Base-by-base conservation (phyloP, 2,113 vertebrate genomes). In the Ploceus nigricollis region DNA sequence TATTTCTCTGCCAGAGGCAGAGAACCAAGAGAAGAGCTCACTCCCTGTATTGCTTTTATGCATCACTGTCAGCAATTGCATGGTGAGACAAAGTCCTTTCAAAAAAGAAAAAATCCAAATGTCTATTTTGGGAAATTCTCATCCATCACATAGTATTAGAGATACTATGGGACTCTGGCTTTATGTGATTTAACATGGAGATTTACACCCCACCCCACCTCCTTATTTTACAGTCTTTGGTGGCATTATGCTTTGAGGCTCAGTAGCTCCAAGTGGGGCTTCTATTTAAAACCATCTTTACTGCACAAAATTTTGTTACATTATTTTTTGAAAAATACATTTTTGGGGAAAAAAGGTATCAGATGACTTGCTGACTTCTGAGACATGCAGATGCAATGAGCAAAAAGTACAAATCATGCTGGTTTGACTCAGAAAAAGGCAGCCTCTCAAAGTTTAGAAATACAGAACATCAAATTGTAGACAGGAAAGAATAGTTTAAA, bases 71-170 rank as follows among this genome's bases (percentile, higher is more conserved):
- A 89, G 75, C 44, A 93, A 61, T 5, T 1, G 2, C 4, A 11
- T 2, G 4, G 44, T 54, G 40, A 84, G 48, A 75, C 50, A 15
- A 70, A 82, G 69, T 47, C 47, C 31, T 93, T 81, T 61, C 27
- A 20, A 7, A 63, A 57, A 21, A 28, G 17, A 37, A 63, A 37
- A 45, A 21, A 48, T 7, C 31, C 35, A 72, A 64, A 31, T 57
- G 39, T 9, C 88, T 95, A 23, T 84, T 94, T 60, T 76, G 15
- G 73, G 64, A 81, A n/a, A 65, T 81, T 84, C 42, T 79, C 66
- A 94, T 90, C 72, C 75, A 94, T 96, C 90, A 96, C 31, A 25
- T 0, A 23, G 45, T 33, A 87, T 91, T 92, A 96, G 70, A 60
- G 27, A 50, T 22, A 45, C 56, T 70, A 44, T 68, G 53, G 66